Evolutionary conservation across 2,113 vertebrate genomes (phyloP).

Genomic region (Meriones unguiculatus): DNA sequence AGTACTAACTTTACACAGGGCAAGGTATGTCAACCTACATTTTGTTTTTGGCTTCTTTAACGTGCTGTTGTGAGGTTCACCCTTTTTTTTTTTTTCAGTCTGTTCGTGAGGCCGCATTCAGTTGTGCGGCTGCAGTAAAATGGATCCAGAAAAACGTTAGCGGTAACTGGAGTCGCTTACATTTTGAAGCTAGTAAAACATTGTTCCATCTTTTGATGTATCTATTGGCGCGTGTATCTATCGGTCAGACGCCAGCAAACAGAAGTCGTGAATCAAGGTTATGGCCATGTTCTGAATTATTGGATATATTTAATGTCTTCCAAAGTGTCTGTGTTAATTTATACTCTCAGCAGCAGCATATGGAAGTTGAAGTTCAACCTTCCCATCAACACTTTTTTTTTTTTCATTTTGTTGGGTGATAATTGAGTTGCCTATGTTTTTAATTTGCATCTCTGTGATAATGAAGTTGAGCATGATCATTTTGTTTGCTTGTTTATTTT

Average conservation of each 20-base stretch:
- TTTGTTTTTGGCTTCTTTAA: constrained; percentile 10
- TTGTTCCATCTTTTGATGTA: not conserved
- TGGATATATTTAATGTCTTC: not conserved
- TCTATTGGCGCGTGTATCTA: not conserved
- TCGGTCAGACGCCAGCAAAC: not conserved
- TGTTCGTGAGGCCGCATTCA: not conserved
- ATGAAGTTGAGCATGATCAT: not conserved
- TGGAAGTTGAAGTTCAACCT: not conserved
- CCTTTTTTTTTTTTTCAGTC: not conserved
- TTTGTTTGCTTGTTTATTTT: not conserved
- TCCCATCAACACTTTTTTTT: not conserved
- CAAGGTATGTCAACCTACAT: not conserved
- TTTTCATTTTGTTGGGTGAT: not conserved
- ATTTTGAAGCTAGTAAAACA: constrained; percentile 9
- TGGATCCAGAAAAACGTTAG: not conserved
- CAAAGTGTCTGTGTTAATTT: not conserved
- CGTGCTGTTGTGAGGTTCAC: not conserved
- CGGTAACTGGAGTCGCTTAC: not conserved
- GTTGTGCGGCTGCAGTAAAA: not conserved
- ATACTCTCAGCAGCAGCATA: not conserved
- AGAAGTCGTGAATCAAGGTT: not conserved
- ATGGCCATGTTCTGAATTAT: constrained; percentile 16
- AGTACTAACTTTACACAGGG: not conserved
- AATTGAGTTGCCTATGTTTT: not conserved
- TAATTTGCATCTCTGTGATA: not conserved